Percentiles rank a stretch among this genome's conserved stretches.
Conservation (phyloP, 2,797 vertebrate genomes). For the Limosa lapponica region DNA sequence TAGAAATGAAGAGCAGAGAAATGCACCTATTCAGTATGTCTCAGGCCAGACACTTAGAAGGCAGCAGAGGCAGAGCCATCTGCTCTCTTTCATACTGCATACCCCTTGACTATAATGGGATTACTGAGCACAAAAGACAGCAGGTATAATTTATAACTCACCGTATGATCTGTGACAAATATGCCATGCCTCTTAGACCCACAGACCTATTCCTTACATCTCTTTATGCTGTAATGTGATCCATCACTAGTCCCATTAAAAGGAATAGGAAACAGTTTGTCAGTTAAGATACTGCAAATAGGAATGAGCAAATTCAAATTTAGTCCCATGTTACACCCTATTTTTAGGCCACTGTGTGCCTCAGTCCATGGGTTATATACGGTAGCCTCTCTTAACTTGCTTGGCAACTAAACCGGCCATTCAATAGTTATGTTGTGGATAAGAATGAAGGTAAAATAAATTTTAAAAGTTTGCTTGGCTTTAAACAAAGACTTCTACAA, state of each 20-base stretch:
- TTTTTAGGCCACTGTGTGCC: neutral
- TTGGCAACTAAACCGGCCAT: neutral
- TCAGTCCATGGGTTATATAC: neutral
- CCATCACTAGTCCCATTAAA: neutral
- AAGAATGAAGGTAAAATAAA: neutral
- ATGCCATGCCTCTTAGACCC: neutral
- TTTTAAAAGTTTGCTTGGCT: neutral
- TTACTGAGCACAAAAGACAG: neutral
- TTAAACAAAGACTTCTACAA: neutral
- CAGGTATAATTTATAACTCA: neutral
- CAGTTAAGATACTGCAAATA: neutral
- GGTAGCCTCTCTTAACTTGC: neutral
- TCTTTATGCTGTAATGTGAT: neutral
- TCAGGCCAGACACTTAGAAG: neutral
- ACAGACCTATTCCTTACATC: neutral
- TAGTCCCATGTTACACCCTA: neutral
- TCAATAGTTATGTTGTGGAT: neutral
- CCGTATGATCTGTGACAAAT: neutral
- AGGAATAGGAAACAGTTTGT: neutral
- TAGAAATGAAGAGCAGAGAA: neutral
- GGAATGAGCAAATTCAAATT: neutral
- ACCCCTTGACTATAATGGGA: neutral
- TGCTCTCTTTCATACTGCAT: neutral
- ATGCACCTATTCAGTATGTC: fast-evolving
- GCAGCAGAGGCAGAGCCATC: neutral